Evolutionary conservation across 53 echinoderm and acorn worm species (phyloP).

Genomic region (Holothuria scabra): DNA sequence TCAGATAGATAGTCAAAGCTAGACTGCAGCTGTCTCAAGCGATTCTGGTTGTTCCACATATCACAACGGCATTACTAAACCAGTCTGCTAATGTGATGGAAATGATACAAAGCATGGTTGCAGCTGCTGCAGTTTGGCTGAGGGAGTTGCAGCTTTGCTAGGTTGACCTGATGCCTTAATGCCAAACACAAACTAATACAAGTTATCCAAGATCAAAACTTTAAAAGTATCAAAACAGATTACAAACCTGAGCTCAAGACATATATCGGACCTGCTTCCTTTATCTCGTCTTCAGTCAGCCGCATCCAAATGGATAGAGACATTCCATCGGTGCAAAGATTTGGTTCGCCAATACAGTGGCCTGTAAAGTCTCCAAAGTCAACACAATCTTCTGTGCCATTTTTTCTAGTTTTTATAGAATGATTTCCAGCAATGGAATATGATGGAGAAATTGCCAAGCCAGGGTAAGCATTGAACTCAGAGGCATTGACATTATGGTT

Average conservation of each 20-base stretch:
- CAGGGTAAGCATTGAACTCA: slow-evolving; percentile 65
- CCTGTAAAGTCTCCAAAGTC: slow-evolving; percentile 80
- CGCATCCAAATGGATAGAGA: slow-evolving; percentile 73
- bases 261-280: slow-evolving; percentile 70
- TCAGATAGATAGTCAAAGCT: no score
- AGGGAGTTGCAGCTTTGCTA: no score
- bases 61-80: no score
- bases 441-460: slow-evolving; percentile 46
- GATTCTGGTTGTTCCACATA: no score
- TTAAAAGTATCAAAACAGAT: no score
- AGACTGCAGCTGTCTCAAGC: no score
- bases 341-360: slow-evolving; percentile 71
- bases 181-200: background rate
- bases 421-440: slow-evolving; percentile 66
- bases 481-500: slow-evolving; percentile 75
- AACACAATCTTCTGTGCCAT: slow-evolving; percentile 76
- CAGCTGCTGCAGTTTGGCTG: no score
- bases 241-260: slow-evolving; percentile 74
- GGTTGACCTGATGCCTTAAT: background rate
- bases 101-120: no score
- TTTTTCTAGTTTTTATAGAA: slow-evolving; percentile 58
- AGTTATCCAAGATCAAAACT: background rate
- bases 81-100: no score
- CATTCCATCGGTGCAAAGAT: slow-evolving; percentile 67
- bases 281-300: slow-evolving; percentile 73